Conservation (phyloP, 2,888 invertebrate species). For the Pogonocherus hispidulus region DNA sequence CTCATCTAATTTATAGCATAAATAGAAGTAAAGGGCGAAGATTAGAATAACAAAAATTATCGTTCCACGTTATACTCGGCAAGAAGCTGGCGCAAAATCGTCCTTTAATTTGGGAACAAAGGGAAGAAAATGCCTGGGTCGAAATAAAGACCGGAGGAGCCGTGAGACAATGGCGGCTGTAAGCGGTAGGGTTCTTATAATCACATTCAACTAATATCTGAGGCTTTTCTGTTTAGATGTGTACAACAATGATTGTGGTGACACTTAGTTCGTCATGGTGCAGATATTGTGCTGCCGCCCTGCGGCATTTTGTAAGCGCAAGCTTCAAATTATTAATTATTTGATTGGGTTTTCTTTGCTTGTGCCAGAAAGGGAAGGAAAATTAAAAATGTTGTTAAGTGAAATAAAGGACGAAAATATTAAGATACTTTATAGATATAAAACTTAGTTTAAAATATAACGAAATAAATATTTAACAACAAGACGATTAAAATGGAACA, state of each 20-base stretch:
- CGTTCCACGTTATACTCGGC: neutral
- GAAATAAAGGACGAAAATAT: too few species aligned
- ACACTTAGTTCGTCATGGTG: conserved; percentile 19
- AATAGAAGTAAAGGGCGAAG: neutral
- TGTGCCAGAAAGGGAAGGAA: too few species aligned
- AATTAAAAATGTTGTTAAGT: too few species aligned
- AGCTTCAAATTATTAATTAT: conserved; percentile 15
- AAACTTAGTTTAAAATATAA: too few species aligned
- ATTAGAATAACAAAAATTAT: conserved; percentile 20
- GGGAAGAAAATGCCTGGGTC: conserved; percentile 33
- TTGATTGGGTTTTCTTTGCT: neutral
- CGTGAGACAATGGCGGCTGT: conserved; percentile 17
- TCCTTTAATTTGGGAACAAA: conserved; percentile 44
- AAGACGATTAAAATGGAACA: too few species aligned
- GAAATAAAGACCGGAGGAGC: conserved; percentile 36
- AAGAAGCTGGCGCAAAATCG: conserved; percentile 29
- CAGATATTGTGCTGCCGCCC: conserved; percentile 17
- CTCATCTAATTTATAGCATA: neutral
- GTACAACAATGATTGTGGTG: conserved; percentile 26
- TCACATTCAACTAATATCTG: conserved; percentile 32
- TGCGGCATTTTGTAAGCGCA: conserved; percentile 2
- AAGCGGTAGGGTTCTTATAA: conserved; percentile 24
- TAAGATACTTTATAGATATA: too few species aligned
- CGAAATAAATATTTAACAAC: too few species aligned
- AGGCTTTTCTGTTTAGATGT: conserved; percentile 18